These are phyloP conservation scores for Orchestes rusci DNA, from an alignment of 2,888 invertebrate genomes.

Conservation along the genomic window DNA sequence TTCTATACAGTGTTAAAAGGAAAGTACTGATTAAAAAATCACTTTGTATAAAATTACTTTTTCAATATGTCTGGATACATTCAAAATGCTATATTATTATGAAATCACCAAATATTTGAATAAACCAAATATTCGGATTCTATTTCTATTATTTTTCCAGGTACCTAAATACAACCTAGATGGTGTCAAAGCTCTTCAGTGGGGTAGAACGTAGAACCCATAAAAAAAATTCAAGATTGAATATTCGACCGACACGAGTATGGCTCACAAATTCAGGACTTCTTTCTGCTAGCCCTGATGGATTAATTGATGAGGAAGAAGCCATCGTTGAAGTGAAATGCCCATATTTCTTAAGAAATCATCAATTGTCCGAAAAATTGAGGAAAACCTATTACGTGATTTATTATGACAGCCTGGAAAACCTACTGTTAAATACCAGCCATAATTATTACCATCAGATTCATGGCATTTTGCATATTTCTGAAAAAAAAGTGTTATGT, in stretches of 20 bases:
- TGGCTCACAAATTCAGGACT: constrained; percentile 10
- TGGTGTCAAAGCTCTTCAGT: constrained; percentile 9
- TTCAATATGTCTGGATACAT: too few species aligned
- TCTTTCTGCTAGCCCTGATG: constrained; percentile 12
- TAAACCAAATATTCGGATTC: too few species aligned
- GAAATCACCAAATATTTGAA: too few species aligned
- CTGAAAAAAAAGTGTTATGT: constrained; percentile 11
- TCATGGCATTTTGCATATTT: constrained; percentile 14
- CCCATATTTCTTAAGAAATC: constrained; percentile 6
- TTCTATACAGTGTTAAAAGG: too few species aligned
- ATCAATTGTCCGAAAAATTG: constrained; percentile 6
- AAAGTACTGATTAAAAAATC: too few species aligned
- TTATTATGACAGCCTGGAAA: constrained; percentile 1
- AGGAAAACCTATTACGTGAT: constrained; percentile 4
- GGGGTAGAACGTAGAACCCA: constrained; percentile 7
- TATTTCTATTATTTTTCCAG: constrained; percentile 1
- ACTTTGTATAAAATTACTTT: too few species aligned
- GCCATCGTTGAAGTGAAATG: constrained; percentile 13
- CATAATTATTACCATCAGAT: constrained; percentile 19
- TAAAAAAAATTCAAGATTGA: neutral
- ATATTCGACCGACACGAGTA: constrained; percentile 6
- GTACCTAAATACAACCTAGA: constrained; percentile 1
- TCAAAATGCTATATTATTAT: too few species aligned
- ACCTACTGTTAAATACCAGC: constrained; percentile 1
- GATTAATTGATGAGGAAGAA: constrained; percentile 8